Conservation (phyloP, 2,797 vertebrate genomes). For the Dendrocincla fuliginosa region DNA sequence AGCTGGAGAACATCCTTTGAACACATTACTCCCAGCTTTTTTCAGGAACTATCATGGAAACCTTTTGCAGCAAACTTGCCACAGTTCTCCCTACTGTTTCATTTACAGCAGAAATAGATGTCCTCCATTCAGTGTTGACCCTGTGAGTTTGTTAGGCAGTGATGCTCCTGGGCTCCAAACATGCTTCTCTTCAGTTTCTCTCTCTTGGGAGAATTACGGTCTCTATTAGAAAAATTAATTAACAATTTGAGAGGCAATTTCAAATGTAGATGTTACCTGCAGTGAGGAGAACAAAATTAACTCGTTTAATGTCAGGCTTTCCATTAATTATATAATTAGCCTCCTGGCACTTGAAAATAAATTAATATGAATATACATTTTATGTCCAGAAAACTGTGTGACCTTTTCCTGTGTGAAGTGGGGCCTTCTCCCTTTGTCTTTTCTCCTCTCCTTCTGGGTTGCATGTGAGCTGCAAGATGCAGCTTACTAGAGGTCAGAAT, state of each 20-base stretch:
- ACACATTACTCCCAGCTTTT: neutral
- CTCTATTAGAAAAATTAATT: slow-evolving; percentile 43
- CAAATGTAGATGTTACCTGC: neutral
- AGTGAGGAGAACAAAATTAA: slow-evolving; percentile 11
- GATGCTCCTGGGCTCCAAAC: neutral
- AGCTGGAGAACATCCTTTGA: neutral
- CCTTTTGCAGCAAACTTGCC: neutral
- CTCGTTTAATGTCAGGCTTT: slow-evolving; percentile 27
- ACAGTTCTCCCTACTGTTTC: neutral
- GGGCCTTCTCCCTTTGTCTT: neutral
- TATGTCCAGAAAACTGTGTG: neutral
- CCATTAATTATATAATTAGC: slow-evolving; percentile 1
- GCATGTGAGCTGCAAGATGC: neutral
- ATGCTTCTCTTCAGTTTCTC: neutral
- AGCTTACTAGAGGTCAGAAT: neutral
- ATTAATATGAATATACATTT: neutral
- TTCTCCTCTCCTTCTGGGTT: neutral
- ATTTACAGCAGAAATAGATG: neutral
- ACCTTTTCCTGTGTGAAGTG: neutral
- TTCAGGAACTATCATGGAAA: neutral
- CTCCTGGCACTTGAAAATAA: neutral
- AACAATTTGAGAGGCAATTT: slow-evolving; percentile 30
- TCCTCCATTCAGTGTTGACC: neutral
- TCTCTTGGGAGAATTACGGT: neutral
- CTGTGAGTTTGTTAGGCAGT: neutral